Conservation (phyloP, 1,140 invertebrate genomes). For the Zaprionus taronus region DNA sequence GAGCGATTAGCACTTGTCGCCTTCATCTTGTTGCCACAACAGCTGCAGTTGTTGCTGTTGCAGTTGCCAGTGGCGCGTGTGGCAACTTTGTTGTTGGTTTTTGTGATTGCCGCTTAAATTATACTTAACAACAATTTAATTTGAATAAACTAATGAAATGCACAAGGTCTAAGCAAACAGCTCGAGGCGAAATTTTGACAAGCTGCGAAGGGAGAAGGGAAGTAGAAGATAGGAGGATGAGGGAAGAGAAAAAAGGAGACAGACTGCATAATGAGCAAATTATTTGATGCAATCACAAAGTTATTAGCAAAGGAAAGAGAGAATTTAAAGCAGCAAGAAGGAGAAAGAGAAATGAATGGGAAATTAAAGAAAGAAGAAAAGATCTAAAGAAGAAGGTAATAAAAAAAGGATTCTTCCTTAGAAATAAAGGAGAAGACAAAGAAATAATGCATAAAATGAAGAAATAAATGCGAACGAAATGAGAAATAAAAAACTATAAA, state of each 20-base stretch:
- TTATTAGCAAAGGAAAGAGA: constrained; percentile 12
- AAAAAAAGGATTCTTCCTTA: neutral
- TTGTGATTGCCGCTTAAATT: constrained; percentile 57
- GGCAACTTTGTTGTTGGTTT: constrained; percentile 20
- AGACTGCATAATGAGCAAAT: constrained; percentile 21
- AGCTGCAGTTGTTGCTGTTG: constrained; percentile 13
- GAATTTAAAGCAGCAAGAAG: neutral
- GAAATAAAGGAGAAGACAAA: neutral
- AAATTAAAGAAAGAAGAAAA: neutral
- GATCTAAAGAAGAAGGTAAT: neutral
- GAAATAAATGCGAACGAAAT: neutral
- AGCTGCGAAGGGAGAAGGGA: constrained; percentile 10
- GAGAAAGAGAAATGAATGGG: neutral
- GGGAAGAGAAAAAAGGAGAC: neutral
- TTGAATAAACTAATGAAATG: constrained; percentile 56
- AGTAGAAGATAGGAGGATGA: neutral
- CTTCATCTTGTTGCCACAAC: constrained; percentile 14
- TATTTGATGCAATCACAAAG: constrained; percentile 27
- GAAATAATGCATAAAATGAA: neutral
- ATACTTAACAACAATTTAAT: constrained; percentile 55
- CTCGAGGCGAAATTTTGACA: neutral
- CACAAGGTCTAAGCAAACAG: constrained; percentile 4
- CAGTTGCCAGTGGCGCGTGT: neutral
- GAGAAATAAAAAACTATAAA: neutral
- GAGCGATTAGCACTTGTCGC: constrained; percentile 68